Evolutionary conservation across 2,113 vertebrate genomes (phyloP).

Genomic region (Neogobius melanostomus): DNA sequence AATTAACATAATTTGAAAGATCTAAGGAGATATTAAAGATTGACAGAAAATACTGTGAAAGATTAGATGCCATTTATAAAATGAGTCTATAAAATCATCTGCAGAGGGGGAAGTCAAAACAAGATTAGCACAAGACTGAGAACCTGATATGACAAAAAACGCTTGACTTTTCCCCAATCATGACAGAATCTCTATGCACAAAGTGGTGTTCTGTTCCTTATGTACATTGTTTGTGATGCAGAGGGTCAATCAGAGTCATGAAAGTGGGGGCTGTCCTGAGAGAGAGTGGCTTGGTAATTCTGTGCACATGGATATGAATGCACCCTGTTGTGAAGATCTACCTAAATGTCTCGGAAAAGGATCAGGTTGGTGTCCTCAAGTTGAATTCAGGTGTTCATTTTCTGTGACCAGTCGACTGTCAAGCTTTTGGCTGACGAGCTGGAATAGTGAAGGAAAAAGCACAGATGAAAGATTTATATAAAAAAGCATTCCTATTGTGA

Average conservation of each 20-base stretch:
- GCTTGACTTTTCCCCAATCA: conserved; percentile 50
- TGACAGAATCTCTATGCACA: conserved; percentile 81
- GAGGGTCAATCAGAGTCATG: conserved; percentile 66
- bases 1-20: conserved; percentile 56
- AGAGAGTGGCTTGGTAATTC: conserved; percentile 14
- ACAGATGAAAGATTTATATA: conserved; percentile 74
- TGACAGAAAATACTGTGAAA: conserved; percentile 57
- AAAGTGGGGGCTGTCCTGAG: conserved; percentile 37
- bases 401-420: conserved; percentile 60
- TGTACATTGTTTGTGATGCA: conserved; percentile 56
- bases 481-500: conserved; percentile 77
- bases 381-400: conserved; percentile 60
- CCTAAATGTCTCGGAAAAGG: conserved; percentile 57
- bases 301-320: conserved; percentile 14
- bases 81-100: conserved; percentile 50
- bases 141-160: conserved; percentile 46
- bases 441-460: conserved; percentile 56
- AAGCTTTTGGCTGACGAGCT: conserved; percentile 47
- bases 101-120: conserved; percentile 41
- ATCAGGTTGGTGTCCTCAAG: conserved; percentile 59
- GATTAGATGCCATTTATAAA: conserved; percentile 66
- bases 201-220: conserved; percentile 68
- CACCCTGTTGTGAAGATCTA: conserved; percentile 53
- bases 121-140: conserved; percentile 70
- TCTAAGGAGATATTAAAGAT: conserved; percentile 44